Evolutionary conservation across 2,888 invertebrate genomes (phyloP), one percentile per base, ranked within the genome.

Genomic region (Lordiphosa fenestrarum): DNA sequence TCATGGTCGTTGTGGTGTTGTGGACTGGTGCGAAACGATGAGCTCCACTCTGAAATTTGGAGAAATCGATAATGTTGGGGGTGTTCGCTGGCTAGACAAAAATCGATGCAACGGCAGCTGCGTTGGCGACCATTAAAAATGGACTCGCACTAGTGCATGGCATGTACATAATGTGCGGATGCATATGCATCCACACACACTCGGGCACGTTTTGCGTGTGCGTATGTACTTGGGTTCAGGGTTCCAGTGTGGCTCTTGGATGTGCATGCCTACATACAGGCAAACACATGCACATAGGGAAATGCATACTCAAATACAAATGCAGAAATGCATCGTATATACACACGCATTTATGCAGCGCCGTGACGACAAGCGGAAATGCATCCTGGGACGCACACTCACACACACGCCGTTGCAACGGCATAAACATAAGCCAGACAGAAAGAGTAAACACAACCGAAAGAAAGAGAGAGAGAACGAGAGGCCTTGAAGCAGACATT

Each of bases 301-400:
- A 42, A 37, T 49, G 21, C 47, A 54, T 46, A 38, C 56, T 38
- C 37, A 50, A 23, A 44, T 37, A 44, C 48, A 38, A 6, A 46
- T 30, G 38, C 47, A 36, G 19, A n/a, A 15, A 33, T 44, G 30
- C 37, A 49, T 21, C 15, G 10, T 51, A 35, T 41, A 54, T 21
- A 44, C 13, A 30, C 4, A 30, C 13, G 30, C 12, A 13, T 39
- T 30, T 64, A 55, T 64, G 66, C 66, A 73, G 35, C 54, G 51
- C 49, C 56, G 57, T 63, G 55, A 64, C 68, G 62, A 67, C 60
- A 67, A 65, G 58, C 75, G 67, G 65, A 77, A 81, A 72, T 81
- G 81, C 81, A 81, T 67, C 53, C 60, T 51, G 42, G 49, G 52
- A 30, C 12, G 21, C 49, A 30, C 36, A 10, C 35, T 30, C 37